phyloP scores from a whole-genome alignment of 2,888 invertebrate species.

The Lapara coniferarum region DNA sequence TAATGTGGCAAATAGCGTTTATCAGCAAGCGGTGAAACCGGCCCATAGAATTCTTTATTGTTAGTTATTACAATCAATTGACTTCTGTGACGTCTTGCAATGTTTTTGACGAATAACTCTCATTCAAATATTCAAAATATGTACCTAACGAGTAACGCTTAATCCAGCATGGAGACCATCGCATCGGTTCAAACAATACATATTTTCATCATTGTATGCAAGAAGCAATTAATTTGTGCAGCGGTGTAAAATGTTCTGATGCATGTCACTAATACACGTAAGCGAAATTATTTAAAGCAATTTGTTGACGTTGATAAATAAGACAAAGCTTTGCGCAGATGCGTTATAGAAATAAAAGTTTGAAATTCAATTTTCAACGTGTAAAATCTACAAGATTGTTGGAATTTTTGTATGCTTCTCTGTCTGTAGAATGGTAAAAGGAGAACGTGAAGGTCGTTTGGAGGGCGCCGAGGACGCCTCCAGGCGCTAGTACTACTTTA shows the following conservation, averaged over 20 bases:
- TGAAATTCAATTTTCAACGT: background rate
- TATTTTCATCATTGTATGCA: background rate
- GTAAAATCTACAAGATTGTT: background rate
- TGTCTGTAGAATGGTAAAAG: background rate
- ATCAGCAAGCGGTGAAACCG: too few relatives aligned
- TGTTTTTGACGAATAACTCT: background rate
- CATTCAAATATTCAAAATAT: background rate
- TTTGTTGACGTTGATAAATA: slow-evolving; percentile 16
- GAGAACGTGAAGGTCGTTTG: slow-evolving; percentile 51
- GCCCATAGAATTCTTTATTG: too few relatives aligned
- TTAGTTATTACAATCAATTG: background rate
- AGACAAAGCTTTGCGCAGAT: background rate
- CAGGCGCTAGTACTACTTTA: slow-evolving; percentile 46
- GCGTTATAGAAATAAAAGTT: background rate
- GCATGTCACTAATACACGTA: slow-evolving; percentile 17
- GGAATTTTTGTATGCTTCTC: background rate
- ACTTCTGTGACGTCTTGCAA: background rate
- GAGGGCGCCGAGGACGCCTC: slow-evolving; percentile 49
- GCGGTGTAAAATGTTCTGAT: slow-evolving; percentile 9
- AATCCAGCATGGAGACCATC: background rate
- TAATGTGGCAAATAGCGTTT: too few relatives aligned
- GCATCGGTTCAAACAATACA: background rate
- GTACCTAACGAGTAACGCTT: background rate
- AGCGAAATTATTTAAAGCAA: slow-evolving; percentile 15
- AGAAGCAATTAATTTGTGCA: slow-evolving; percentile 8